Conservation (phyloP, 2,797 vertebrate genomes). For the Tinamus major region DNA sequence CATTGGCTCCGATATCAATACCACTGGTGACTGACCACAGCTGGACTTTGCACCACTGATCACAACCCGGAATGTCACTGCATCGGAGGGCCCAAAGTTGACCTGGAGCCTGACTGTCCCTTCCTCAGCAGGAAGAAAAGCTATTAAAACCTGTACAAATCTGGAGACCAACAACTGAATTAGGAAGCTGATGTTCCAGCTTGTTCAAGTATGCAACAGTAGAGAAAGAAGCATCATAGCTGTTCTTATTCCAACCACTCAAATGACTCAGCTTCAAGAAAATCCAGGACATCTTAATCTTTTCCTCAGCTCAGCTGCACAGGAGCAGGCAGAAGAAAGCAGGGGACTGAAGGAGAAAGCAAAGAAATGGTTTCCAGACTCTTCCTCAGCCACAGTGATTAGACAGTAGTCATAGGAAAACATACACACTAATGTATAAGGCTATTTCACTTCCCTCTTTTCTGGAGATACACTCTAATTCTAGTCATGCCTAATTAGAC, state of each 20-base stretch:
- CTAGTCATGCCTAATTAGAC: background rate
- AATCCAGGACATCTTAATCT: background rate
- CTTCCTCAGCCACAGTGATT: background rate
- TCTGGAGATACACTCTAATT: background rate
- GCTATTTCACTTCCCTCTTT: background rate
- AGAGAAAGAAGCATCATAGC: background rate
- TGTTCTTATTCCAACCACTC: background rate
- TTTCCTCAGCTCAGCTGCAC: background rate
- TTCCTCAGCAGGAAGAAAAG: background rate
- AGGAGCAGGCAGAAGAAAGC: background rate
- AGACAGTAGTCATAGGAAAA: background rate
- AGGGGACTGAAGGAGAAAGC: background rate
- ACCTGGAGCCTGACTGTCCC: slow-evolving; percentile 12
- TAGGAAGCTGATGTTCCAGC: slow-evolving; percentile 1
- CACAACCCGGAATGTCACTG: too few species aligned
- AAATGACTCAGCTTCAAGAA: slow-evolving; percentile 22
- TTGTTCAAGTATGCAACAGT: background rate
- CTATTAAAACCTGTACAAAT: background rate
- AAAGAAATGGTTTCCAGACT: background rate
- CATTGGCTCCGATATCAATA: too few species aligned
- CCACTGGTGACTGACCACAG: too few species aligned
- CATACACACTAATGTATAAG: background rate
- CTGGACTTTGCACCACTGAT: too few species aligned
- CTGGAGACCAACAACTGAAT: background rate
- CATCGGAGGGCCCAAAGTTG: background rate